Evolutionary conservation across 1,140 invertebrate species (phyloP).

Genomic region (Copidosoma floridanum): DNA sequence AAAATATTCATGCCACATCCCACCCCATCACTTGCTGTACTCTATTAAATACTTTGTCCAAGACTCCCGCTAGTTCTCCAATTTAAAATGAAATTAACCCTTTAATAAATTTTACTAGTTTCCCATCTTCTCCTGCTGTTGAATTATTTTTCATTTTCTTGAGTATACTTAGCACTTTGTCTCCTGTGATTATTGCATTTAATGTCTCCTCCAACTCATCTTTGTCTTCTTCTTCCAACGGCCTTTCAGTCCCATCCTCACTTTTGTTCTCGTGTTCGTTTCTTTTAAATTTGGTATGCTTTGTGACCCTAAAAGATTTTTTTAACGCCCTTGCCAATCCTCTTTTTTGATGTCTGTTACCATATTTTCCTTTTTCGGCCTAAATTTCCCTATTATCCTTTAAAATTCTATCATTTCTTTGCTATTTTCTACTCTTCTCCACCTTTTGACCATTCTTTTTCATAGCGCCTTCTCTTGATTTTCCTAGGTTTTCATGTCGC

Average conservation of each 20-base stretch:
- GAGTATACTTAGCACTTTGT: not conserved
- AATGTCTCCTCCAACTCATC: no score
- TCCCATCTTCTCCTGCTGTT: slow-evolving; percentile 12
- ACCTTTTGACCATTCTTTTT: not conserved
- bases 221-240: no score
- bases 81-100: not conserved
- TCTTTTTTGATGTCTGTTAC: not conserved
- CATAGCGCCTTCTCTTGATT: not conserved
- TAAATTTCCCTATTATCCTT: not conserved
- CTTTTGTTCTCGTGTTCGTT: no score
- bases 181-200: no score
- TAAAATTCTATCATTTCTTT: not conserved
- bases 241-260: no score
- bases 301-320: not conserved
- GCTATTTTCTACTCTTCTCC: not conserved
- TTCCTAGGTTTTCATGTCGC: not conserved
- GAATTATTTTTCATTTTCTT: slow-evolving; percentile 6
- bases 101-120: slow-evolving; percentile 4
- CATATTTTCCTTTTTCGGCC: not conserved
- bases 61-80: no score
- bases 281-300: not conserved
- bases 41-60: not conserved
- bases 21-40: not conserved
- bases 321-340: no score
- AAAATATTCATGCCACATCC: not conserved